phyloP scores from a whole-genome alignment of 2,888 invertebrate species.

The Marronus borbonicus region DNA sequence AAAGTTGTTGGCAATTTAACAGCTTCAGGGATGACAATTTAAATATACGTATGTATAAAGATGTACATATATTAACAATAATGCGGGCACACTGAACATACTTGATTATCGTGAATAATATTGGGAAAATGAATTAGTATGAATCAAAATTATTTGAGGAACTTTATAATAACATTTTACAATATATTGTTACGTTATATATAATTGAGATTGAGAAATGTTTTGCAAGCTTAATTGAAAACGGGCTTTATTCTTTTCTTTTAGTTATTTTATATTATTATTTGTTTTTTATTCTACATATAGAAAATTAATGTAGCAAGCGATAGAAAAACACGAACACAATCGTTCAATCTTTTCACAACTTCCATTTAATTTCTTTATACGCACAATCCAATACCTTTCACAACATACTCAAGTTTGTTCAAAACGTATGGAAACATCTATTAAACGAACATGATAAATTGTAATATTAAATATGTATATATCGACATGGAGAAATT shows the following conservation, averaged over 20 bases:
- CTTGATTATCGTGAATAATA: constrained; percentile 22
- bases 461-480: not conserved
- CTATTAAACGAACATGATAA: not conserved
- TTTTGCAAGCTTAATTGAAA: no score
- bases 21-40: constrained; percentile 18
- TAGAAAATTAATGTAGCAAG: no score
- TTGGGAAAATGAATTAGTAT: not conserved
- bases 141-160: no score
- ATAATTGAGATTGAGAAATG: no score
- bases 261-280: no score
- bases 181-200: no score
- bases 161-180: no score
- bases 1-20: constrained; percentile 32
- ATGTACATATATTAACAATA: constrained; percentile 21
- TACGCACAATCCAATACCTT: not conserved
- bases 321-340: no score
- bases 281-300: no score
- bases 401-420: not conserved
- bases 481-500: not conserved
- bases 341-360: no score
- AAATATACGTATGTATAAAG: constrained; percentile 8
- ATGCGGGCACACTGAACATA: constrained; percentile 1
- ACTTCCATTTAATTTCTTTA: no score
- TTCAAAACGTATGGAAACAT: not conserved
- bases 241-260: no score